Evolutionary conservation across 2,113 vertebrate species (phyloP), one percentile per base, ranked within the genome.

Genomic region (Ailuropoda melanoleuca): DNA sequence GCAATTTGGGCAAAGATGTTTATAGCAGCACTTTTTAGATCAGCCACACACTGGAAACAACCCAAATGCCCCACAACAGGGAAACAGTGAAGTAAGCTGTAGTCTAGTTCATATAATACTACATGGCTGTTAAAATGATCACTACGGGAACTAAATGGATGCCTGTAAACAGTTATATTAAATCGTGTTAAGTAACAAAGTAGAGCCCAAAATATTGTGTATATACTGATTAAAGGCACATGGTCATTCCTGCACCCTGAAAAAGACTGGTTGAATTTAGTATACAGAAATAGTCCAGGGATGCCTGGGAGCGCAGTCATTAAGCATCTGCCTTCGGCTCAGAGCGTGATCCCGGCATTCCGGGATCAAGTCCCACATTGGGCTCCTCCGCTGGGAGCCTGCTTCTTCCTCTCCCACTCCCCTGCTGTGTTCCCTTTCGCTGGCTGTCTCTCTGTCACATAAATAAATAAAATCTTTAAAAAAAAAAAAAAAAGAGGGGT

Each of bases 1-100:
- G 93, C 72, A 66, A 58, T 95, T 68, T 89, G 62, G 46, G 60
- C 37, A 39, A 89, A 94, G 84, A 89, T 37, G 50, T 97, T 90
- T 78, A 60, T 17, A 94, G 84, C 43, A 90, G 91, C 46, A 53
- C 53, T 80, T 94, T 83, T 80, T 75, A 72, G 64, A 74, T 72
- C 53, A 88, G 17, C 68, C 81, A 93, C 31, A 75, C 21, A 34
- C 3, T 60, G 53, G 64, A 60, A 77, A 26, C 34, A 48, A 53
- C 78, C 50, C 83, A 90, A 84, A 64, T 74, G 34, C 46, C 68
- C 48, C 58, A 83, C 64, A 26, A 23, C 23, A 77, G 50, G 58
- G 53, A 68, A 91, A 72, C 2, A 2, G 15, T 39, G 50, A 70
- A 75, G 26, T 26, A 58, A 83, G 11, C 64, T 60, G 5, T 8